Evolutionary conservation across 2,888 invertebrate genomes (phyloP).

Genomic region (Microchrysa polita): DNA sequence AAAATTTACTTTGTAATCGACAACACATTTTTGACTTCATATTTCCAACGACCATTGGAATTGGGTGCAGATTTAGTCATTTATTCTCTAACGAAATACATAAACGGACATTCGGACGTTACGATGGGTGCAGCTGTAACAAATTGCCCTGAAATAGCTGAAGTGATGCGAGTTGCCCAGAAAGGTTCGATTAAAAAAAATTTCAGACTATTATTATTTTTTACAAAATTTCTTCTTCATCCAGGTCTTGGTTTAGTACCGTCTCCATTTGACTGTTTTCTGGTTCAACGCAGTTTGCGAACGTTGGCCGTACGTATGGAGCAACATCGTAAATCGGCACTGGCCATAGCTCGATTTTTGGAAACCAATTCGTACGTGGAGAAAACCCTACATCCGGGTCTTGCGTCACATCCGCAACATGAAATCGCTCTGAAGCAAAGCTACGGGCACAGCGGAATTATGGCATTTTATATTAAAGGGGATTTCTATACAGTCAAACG

Average conservation of each 20-base stretch:
- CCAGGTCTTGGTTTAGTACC: conserved; percentile 90
- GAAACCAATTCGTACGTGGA: conserved; percentile 81
- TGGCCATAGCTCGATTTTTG: conserved; percentile 83
- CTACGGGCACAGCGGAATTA: conserved; percentile 90
- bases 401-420: conserved; percentile 88
- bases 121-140: conserved; percentile 92
- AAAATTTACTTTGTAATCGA: conserved; percentile 81
- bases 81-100: conserved; percentile 96
- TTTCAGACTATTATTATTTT: neutral
- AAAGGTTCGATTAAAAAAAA: no score
- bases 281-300: conserved; percentile 92
- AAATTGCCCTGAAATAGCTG: conserved; percentile 75
- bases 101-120: conserved; percentile 98
- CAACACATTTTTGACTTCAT: conserved; percentile 94
- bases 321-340: conserved; percentile 81
- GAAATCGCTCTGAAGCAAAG: conserved; percentile 81
- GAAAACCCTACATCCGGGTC: conserved; percentile 85
- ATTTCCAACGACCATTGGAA: conserved; percentile 88
- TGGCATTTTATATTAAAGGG: conserved; percentile 88
- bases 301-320: conserved; percentile 93
- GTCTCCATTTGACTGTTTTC: conserved; percentile 95
- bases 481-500: conserved; percentile 75
- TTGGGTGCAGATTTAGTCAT: conserved; percentile 91
- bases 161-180: conserved; percentile 83
- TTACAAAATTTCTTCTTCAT: neutral